phyloP scores from a whole-genome alignment of 35 echinoderm and acorn worm genomes.

The Hemicentrotus pulcherrimus region DNA sequence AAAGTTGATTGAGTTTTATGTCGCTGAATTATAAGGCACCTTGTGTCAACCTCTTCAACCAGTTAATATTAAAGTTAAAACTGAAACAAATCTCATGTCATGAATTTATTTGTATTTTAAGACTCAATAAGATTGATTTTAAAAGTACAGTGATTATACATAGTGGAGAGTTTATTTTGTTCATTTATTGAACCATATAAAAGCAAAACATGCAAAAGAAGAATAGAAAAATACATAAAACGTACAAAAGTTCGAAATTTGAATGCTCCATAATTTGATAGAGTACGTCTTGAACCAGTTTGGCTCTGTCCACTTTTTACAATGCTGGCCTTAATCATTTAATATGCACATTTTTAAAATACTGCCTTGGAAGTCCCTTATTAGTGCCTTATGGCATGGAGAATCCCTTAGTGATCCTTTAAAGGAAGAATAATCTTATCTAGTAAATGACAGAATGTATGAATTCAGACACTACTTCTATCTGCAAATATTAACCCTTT shows the following conservation, averaged over 20 bases:
- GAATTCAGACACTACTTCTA: background rate
- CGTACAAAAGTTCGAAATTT: too few species aligned
- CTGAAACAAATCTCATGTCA: background rate
- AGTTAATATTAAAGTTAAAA: background rate
- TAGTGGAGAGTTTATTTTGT: too few species aligned
- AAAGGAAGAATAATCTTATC: background rate
- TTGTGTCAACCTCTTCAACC: background rate
- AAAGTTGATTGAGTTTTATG: background rate
- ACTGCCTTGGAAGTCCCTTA: background rate
- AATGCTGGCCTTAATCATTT: background rate
- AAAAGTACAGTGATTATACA: too few species aligned
- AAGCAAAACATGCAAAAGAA: too few species aligned
- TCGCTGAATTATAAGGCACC: background rate
- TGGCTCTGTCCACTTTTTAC: too few species aligned
- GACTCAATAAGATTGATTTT: too few species aligned
- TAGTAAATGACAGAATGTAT: background rate
- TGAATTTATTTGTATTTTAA: too few species aligned
- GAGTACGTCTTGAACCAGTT: too few species aligned
- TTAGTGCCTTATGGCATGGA: too few species aligned
- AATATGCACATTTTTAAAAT: background rate
- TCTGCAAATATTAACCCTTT: background rate
- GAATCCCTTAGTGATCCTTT: background rate
- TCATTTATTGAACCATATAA: too few species aligned
- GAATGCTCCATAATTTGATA: too few species aligned
- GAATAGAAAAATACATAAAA: too few species aligned